Conservation (phyloP, 2,113 vertebrate genomes). For the Vulpes lagopus region DNA sequence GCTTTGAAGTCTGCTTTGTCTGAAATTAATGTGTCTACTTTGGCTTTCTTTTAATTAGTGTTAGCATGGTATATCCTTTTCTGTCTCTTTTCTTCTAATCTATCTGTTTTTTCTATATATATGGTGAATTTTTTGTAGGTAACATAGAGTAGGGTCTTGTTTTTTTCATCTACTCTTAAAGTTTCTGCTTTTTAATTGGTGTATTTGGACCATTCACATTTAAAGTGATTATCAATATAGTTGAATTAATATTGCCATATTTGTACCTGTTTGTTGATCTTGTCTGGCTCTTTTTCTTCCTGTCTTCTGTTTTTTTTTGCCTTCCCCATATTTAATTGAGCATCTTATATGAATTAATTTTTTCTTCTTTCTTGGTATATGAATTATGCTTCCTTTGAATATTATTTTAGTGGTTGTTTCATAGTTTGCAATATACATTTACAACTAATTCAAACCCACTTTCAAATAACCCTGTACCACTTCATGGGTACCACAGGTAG, state of each 20-base stretch:
- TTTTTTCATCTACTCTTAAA: not conserved
- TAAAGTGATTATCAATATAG: not conserved
- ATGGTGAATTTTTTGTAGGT: not conserved
- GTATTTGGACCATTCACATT: not conserved
- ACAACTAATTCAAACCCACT: not conserved
- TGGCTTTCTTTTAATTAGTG: not conserved
- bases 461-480: not conserved
- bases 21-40: not conserved
- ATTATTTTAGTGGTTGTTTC: not conserved
- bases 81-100: not conserved
- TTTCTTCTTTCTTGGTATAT: not conserved
- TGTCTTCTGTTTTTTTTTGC: not conserved
- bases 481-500: not conserved
- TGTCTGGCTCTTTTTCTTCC: not conserved
- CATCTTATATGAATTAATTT: not conserved
- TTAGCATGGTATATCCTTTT: not conserved
- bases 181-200: not conserved
- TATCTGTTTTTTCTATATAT: not conserved
- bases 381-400: slow-evolving; percentile 14
- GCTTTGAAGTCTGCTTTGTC: not conserved
- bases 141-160: not conserved
- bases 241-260: not conserved
- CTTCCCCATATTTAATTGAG: slow-evolving; percentile 27
- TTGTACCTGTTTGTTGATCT: not conserved
- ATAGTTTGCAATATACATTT: not conserved